Base-by-base conservation (phyloP, 2,113 vertebrate species). In the Spermophilus dauricus region DNA sequence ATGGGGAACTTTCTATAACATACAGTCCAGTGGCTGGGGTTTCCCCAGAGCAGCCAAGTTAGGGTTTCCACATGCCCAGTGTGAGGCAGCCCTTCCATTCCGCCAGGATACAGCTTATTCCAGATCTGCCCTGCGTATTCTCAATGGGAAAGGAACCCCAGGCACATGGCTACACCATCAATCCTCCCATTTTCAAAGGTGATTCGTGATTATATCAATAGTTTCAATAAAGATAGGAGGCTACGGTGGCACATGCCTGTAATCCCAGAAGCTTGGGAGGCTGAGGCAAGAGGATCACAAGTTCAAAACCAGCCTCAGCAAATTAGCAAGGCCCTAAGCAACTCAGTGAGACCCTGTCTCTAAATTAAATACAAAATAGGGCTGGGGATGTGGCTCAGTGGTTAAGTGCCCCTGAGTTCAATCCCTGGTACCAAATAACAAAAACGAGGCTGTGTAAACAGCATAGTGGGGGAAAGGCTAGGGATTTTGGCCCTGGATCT, bases 131-230 rank as follows among this genome's bases (percentile, higher is more conserved):
- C 80, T 34, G 61, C 2, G 8, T 67, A 28, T n/a, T 92, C 7
- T 72, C n/a, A 34, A 0, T 37, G 17, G 20, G 32, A 83, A 72
- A 72, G 26, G 84, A 69, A 61, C 34, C 45, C 8, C 45, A 39
- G 34, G 16, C 30, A 1, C 39, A 34, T 22, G 24, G 45, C 61
- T 56, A 3, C 16, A 16, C 86, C 8, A 34, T 58, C 7, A 0
- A 32, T 72, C n/a, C 37, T 78, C 1, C 53, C n/a, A 10, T 67
- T 61, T 61, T 93, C 51, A 39, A 69, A 42, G 61, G 11, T 53
- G 28, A n/a, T 77, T 58, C 48, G n/a, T 77, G 42, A 28, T 51
- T 72, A 20, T 22, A 9, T 92, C 76, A 20, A 0, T 34, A 61
- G 6, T 56, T 69, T 84, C 1, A 3, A 4, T 5, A 8, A 51